Conservation (phyloP, 2,888 invertebrate genomes). For the Thymelicus lineola region DNA sequence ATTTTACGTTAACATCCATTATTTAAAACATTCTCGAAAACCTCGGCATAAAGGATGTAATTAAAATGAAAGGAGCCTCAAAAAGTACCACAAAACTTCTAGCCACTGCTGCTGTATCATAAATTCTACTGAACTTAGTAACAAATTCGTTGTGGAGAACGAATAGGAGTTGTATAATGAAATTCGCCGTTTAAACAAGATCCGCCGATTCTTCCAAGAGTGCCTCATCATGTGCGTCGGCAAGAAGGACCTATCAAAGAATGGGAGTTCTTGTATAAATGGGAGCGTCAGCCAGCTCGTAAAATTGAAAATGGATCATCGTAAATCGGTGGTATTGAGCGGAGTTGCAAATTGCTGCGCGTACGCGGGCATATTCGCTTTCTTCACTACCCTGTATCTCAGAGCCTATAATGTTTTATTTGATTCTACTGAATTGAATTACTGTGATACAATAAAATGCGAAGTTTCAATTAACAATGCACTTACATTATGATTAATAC, state of each 20-base stretch:
- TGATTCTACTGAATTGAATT: background rate
- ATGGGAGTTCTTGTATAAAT: conserved; percentile 61
- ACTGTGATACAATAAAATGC: background rate
- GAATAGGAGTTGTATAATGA: conserved; percentile 58
- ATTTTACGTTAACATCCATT: conserved; percentile 44
- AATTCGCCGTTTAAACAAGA: conserved; percentile 55
- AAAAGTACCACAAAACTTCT: conserved; percentile 47
- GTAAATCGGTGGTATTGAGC: conserved; percentile 73
- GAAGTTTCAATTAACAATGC: background rate
- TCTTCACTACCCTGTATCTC: conserved; percentile 60
- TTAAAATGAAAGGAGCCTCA: conserved; percentile 50
- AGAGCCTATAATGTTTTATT: conserved; percentile 39
- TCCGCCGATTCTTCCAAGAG: conserved; percentile 48
- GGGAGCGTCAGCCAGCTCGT: conserved; percentile 68
- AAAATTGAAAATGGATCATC: conserved; percentile 76
- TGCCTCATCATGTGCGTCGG: conserved; percentile 47
- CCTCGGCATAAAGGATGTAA: background rate
- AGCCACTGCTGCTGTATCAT: conserved; percentile 56
- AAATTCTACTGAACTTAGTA: conserved; percentile 64
- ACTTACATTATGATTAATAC: background rate
- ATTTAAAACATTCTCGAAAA: background rate
- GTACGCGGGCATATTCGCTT: conserved; percentile 67
- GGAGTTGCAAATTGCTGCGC: conserved; percentile 70
- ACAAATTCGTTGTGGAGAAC: conserved; percentile 59
- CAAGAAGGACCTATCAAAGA: conserved; percentile 45